Base-by-base conservation (phyloP, 2,113 vertebrate species). In the Probosciger aterrimus region DNA sequence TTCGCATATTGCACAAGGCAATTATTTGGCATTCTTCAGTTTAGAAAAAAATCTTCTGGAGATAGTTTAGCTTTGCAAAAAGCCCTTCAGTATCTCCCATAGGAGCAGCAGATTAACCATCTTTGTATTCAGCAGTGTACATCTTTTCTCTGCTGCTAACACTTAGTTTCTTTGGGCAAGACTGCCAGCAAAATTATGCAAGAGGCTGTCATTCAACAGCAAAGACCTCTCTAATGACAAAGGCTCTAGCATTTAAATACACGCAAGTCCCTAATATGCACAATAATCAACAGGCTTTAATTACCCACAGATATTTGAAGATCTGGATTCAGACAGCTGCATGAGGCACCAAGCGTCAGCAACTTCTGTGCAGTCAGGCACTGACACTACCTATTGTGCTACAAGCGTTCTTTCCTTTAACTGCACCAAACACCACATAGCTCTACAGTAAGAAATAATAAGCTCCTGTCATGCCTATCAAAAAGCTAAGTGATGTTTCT, bases 361-460 rank as follows among this genome's bases (percentile, higher is more conserved):
- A 0, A 37, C 10, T 9, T 5, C 41, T 28, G 30, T 5, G 16
- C 23, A 37, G 35, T 8, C 22, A 15, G 59, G 37, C 11, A 3
- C 14, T 13, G 57, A 19, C 50, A 5, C 19, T 17, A 4, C 19
- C 30, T 25, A 5, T 19, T 3, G 5, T 3, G 27, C 63, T 31
- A 2, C 0, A 0, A 35, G 46, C 0, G 0, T 49, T 59, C 62
- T 3, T 63, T 46, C 25, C 33, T 44, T 31, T 14, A 27, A 6
- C 23, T 4, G 1, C 0, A 3, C n/a, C 37, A 50, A 69, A 44
- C 5, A 3, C 57, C 1, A 1, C 46, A 2, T 0, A 14, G 39
- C 35, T 62, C 47, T 30, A 19, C 27, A 0, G 31, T 3, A 6
- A 33, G n/a, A 33, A 67, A 84, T 16, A 4, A 28, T 3, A 1